Conservation (phyloP, 2,888 invertebrate genomes). For the Drosophila cracens region DNA sequence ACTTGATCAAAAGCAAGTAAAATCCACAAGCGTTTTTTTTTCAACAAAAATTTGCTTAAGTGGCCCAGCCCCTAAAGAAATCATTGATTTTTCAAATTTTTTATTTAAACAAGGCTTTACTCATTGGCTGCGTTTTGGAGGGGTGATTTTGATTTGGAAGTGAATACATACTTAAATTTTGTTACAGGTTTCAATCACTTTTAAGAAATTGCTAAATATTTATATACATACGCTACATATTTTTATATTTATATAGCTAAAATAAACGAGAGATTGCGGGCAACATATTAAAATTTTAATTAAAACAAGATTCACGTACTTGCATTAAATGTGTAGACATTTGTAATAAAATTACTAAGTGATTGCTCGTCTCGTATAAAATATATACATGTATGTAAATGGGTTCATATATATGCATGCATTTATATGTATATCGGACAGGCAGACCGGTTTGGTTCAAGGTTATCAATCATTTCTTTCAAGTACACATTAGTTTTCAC, state of each 20-base stretch:
- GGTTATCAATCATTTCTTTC: conserved; percentile 67
- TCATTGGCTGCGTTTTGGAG: conserved; percentile 56
- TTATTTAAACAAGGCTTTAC: conserved; percentile 53
- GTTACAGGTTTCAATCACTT: background rate
- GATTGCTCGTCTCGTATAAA: conserved; percentile 13
- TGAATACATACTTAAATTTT: background rate
- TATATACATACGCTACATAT: background rate
- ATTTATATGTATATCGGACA: conserved; percentile 27
- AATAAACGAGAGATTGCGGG: background rate
- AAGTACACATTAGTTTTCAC: conserved; percentile 64
- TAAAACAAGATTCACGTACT: conserved; percentile 9
- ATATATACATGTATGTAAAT: conserved; percentile 6
- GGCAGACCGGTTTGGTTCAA: conserved; percentile 66
- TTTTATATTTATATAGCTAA: background rate
- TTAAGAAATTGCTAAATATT: background rate
- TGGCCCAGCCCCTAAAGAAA: conserved; percentile 51
- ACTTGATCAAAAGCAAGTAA: conserved; percentile 71
- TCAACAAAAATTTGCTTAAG: conserved; percentile 31
- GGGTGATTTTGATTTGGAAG: conserved; percentile 22
- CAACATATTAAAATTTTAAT: background rate
- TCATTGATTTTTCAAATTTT: conserved; percentile 65
- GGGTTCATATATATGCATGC: background rate
- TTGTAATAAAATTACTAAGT: conserved; percentile 17
- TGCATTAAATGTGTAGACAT: conserved; percentile 6
- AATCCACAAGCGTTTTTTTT: conserved; percentile 56